Evolutionary conservation across 2,797 vertebrate species (phyloP), one percentile per base, ranked within the genome.

Genomic region (Lycodopsis pacificus): DNA sequence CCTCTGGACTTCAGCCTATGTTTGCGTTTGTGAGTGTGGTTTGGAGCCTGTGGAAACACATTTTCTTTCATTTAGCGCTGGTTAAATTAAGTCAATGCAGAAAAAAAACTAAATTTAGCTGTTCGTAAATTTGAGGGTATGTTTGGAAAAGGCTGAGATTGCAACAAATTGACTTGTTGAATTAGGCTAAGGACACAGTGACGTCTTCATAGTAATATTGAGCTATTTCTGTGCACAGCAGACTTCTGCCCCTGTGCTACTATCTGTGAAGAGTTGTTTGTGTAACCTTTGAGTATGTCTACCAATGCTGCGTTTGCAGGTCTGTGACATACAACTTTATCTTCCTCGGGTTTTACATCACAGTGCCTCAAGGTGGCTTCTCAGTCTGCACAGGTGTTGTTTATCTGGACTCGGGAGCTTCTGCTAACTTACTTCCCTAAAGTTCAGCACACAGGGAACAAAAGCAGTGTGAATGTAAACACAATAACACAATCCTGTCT

Each of bases 251-350:
- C 25, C 36, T 42, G 19, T 70, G 34, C 22, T 66, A 14, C 25
- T 56, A 20, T 72, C 69, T 63, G n/a, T 64, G 6, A 54, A 40
- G 58, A 69, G 30, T 66, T 79, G 48, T 76, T 82, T 83, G 62
- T 65, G 36, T 73, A 80, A 86, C 73, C 76, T 88, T 89, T 89
- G 76, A 69, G 61, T 76, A 76, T 74, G 66, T 81, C 75, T 53
- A 76, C 51, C 19, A 51, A 44, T 51, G 27, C 68, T 73, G 32
- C 22, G 14, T 71, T 44, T 69, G 10, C 49, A 30, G 8, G 5
- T 40, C 71, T 76, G 38, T 71, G 40, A 65, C 32, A 40, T 34
- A 13, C 14, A 22, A 10, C 7, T 42, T 70, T 22, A 61, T 66
- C 5, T 51, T 49, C 72, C 40, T 42, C 53, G 13, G 62, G 57